Evolutionary conservation across 2,797 vertebrate species (phyloP).

Genomic region (Phrynocephalus forsythii): DNA sequence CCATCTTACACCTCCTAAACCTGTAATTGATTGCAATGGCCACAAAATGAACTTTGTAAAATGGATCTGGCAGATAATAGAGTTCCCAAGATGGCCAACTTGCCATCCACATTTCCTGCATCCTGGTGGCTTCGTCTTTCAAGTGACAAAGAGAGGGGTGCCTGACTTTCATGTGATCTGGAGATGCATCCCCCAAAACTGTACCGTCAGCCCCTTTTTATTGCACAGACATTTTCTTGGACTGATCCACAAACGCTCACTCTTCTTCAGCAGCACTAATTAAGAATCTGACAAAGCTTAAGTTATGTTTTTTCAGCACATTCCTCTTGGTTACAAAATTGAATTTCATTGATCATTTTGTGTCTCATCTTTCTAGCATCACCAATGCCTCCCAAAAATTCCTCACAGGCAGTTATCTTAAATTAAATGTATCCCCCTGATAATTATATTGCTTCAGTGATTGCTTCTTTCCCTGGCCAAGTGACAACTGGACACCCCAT

Average conservation of each 20-base stretch:
- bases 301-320: conserved; percentile 1
- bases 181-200: not conserved
- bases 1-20: not conserved
- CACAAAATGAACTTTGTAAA: not conserved
- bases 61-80: not conserved
- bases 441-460: conserved; percentile 3
- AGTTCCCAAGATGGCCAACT: not conserved
- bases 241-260: not conserved
- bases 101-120: not conserved
- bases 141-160: not conserved
- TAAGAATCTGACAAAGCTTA: conserved; percentile 23
- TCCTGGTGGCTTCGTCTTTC: not conserved
- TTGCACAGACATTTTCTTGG: conserved; percentile 29
- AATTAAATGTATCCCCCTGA: conserved; percentile 17
- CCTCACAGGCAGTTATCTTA: not conserved
- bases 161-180: not conserved
- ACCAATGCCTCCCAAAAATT: not conserved
- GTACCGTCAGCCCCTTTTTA: conserved; percentile 9
- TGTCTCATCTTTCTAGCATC: not conserved
- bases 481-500: not conserved
- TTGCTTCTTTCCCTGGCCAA: conserved; percentile 3
- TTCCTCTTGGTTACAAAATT: conserved; percentile 22
- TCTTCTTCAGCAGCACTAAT: conserved; percentile 16
- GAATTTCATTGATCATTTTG: conserved; percentile 36
- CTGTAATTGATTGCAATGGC: not conserved